These are phyloP conservation scores for Graptemys geographica DNA, from an alignment of 2,797 vertebrate species.

Conservation along the genomic window DNA sequence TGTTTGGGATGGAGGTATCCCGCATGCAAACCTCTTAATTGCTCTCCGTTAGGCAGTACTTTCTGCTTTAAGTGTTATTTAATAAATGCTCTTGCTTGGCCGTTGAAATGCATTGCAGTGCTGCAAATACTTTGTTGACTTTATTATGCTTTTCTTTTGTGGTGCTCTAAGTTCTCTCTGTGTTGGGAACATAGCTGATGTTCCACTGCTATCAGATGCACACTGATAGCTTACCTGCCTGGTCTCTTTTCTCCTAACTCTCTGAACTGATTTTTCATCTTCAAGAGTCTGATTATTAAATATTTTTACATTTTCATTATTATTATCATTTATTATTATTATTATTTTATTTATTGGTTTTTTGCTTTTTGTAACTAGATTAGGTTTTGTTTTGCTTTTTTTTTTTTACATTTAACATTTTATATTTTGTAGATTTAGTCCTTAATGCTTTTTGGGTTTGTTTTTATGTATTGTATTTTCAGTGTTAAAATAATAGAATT, in stretches of 20 bases:
- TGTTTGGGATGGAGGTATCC: background rate
- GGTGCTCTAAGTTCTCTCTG: background rate
- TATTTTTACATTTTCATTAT: conserved; percentile 45
- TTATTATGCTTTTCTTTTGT: background rate
- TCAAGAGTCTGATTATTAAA: conserved; percentile 14
- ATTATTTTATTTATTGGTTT: conserved; percentile 23
- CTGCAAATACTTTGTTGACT: background rate
- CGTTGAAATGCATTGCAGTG: background rate
- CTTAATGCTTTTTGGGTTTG: conserved; percentile 77
- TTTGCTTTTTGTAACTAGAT: conserved; percentile 48
- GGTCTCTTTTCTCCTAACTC: background rate
- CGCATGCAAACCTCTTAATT: background rate
- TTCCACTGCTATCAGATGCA: background rate
- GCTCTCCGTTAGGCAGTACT: background rate
- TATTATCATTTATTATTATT: conserved; percentile 42
- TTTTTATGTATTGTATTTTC: conserved; percentile 83
- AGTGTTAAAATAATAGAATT: conserved; percentile 84
- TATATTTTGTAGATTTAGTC: conserved; percentile 60
- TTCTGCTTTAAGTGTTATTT: background rate
- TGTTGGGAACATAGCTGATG: background rate
- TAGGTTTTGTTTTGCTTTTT: conserved; percentile 51
- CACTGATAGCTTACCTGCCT: background rate
- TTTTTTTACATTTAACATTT: conserved; percentile 52
- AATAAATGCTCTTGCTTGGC: background rate
- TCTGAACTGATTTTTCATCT: conserved; percentile 22